These are phyloP conservation scores for Cryptus viduatorius DNA, from an alignment of 2,888 invertebrate genomes.

Conservation along the genomic window DNA sequence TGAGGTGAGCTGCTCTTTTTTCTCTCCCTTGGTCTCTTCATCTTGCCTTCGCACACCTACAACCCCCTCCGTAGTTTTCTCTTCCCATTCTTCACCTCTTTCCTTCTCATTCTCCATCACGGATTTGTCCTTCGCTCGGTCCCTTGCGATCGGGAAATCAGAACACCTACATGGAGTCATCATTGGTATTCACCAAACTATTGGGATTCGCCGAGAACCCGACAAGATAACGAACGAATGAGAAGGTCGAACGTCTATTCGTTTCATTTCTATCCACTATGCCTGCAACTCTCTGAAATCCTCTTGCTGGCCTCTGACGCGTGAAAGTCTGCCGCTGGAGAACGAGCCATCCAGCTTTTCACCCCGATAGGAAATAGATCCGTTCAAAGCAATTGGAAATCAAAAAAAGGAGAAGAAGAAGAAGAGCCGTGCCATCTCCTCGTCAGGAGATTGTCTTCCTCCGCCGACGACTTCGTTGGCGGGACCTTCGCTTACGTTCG, in stretches of 20 bases:
- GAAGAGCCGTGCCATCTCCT: constrained; percentile 81
- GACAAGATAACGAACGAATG: constrained; percentile 56
- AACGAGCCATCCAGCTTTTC: constrained; percentile 15
- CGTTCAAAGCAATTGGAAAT: constrained; percentile 69
- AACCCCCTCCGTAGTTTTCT: constrained; percentile 69
- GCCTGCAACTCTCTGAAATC: constrained; percentile 17
- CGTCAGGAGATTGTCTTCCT: constrained; percentile 84
- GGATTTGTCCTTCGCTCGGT: constrained; percentile 32
- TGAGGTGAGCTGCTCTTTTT: constrained; percentile 62
- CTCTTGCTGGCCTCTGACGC: constrained; percentile 53
- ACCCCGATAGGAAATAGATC: constrained; percentile 84
- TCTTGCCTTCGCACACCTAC: constrained; percentile 72
- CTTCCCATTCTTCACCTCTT: constrained; percentile 41
- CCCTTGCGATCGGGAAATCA: constrained; percentile 13
- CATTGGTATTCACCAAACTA: constrained; percentile 22
- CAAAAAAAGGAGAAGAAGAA: constrained; percentile 62
- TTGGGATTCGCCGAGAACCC: constrained; percentile 6
- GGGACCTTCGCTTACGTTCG: constrained; percentile 51
- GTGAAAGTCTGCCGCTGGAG: constrained; percentile 51
- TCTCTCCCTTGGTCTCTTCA: constrained; percentile 45
- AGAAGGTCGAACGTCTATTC: constrained; percentile 32
- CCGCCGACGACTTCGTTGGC: constrained; percentile 63
- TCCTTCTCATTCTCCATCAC: neutral
- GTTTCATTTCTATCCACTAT: neutral
- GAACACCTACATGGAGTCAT: constrained; percentile 6